Evolutionary conservation across 2,888 invertebrate species (phyloP).

Genomic region (Theretra japonica): DNA sequence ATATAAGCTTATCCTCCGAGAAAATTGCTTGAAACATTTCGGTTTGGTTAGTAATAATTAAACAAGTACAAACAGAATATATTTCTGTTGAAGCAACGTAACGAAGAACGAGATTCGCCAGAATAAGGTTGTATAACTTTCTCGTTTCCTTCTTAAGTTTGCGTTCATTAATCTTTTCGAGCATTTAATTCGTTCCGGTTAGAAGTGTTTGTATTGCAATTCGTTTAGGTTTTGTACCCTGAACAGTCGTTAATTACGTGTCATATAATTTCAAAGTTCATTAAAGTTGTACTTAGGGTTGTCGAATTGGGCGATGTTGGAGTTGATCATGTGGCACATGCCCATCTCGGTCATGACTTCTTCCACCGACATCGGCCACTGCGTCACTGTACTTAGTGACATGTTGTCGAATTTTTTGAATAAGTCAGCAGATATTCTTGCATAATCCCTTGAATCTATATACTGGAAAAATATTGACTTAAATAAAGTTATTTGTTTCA

Average conservation of each 20-base stretch:
- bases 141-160: conserved; percentile 24
- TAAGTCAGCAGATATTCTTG: conserved; percentile 56
- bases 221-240: conserved; percentile 1
- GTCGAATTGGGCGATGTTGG: conserved; percentile 85
- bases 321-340: conserved; percentile 88
- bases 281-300: conserved; percentile 69
- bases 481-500: neutral
- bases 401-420: conserved; percentile 59
- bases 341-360: conserved; percentile 88
- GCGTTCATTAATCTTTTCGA: conserved; percentile 25
- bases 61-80: conserved; percentile 15
- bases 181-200: conserved; percentile 24
- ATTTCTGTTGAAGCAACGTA: conserved; percentile 11
- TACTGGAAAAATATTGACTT: conserved; percentile 47
- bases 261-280: neutral
- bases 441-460: conserved; percentile 64
- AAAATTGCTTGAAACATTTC: conserved; percentile 38
- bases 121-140: conserved; percentile 20
- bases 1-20: conserved; percentile 28
- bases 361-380: conserved; percentile 76
- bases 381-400: conserved; percentile 57
- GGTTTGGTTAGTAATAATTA: conserved; percentile 37
- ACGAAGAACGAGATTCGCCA: conserved; percentile 24
- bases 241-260: neutral
- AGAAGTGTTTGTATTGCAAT: conserved; percentile 22